These are phyloP conservation scores for Sericinus montela DNA, from an alignment of 2,888 invertebrate genomes.

Conservation along the genomic window DNA sequence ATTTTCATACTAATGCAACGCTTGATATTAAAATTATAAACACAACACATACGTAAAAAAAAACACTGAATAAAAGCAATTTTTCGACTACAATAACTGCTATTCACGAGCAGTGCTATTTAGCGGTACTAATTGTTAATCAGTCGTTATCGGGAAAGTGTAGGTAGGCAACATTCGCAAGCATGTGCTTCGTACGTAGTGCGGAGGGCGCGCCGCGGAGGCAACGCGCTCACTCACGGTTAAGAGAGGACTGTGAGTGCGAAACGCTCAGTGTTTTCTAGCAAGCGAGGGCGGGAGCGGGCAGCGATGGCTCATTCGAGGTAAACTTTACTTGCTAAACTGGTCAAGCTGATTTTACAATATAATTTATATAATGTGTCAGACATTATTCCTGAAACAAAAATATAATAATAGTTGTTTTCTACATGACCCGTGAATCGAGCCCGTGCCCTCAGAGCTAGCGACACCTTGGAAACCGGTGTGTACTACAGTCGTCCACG, in stretches of 20 bases:
- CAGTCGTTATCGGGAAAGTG: slow-evolving; percentile 59
- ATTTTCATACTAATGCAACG: slow-evolving; percentile 31
- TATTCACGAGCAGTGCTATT: slow-evolving; percentile 46
- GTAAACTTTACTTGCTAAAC: too few species aligned
- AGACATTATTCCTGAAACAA: too few species aligned
- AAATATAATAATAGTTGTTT: too few species aligned
- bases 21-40: too few species aligned
- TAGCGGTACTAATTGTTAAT: slow-evolving; percentile 59
- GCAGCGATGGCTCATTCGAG: slow-evolving; percentile 9
- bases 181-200: slow-evolving; percentile 60
- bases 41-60: slow-evolving; percentile 31
- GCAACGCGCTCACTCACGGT: slow-evolving; percentile 76
- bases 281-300: slow-evolving; percentile 15
- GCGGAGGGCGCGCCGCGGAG: slow-evolving; percentile 65
- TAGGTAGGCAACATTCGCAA: slow-evolving; percentile 59
- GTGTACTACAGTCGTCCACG: too few species aligned
- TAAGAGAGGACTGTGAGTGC: slow-evolving; percentile 67
- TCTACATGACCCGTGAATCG: too few species aligned
- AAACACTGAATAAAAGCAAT: slow-evolving; percentile 27
- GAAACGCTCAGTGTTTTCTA: slow-evolving; percentile 36
- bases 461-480: too few species aligned
- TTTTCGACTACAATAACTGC: slow-evolving; percentile 33
- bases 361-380: too few species aligned
- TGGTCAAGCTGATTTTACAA: too few species aligned
- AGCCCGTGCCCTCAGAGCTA: too few species aligned